A percentile compares a stretch with the other conserved stretches of the same genome.
These are phyloP conservation scores for Acleris holmiana DNA, from an alignment of 2,888 invertebrate species.

Conservation along the genomic window DNA sequence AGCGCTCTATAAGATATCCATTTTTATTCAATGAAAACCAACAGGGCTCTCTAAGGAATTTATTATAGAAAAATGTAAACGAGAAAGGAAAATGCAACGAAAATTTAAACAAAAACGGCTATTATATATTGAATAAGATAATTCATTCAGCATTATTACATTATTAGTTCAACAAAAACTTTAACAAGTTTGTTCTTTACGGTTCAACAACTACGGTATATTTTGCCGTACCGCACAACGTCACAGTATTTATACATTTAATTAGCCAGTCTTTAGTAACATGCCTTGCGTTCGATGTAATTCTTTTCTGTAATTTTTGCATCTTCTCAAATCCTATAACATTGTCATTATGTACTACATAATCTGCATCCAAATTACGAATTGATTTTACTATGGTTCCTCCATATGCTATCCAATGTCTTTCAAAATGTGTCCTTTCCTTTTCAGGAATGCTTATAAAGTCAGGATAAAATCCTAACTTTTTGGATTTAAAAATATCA, in stretches of 20 bases:
- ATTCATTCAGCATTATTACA: slow-evolving; percentile 8
- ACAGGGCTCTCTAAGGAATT: slow-evolving; percentile 22
- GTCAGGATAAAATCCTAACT: slow-evolving; percentile 75
- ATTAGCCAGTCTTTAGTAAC: slow-evolving; percentile 71
- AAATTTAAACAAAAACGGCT: slow-evolving; percentile 18
- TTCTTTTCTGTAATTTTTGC: slow-evolving; percentile 58
- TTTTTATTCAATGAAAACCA: slow-evolving; percentile 34
- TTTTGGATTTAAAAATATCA: slow-evolving; percentile 63
- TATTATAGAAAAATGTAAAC: slow-evolving; percentile 6
- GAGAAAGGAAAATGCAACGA: neutral
- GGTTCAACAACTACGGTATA: slow-evolving; percentile 63
- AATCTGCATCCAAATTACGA: slow-evolving; percentile 64
- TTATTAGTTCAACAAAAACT: slow-evolving; percentile 14
- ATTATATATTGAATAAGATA: slow-evolving; percentile 19
- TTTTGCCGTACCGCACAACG: slow-evolving; percentile 60
- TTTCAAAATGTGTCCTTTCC: slow-evolving; percentile 67
- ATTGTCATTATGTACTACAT: slow-evolving; percentile 63
- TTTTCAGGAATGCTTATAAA: slow-evolving; percentile 70
- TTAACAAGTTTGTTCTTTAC: slow-evolving; percentile 35
- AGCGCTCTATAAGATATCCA: slow-evolving; percentile 33
- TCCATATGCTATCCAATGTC: slow-evolving; percentile 87
- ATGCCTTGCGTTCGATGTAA: slow-evolving; percentile 59
- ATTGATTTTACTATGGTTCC: slow-evolving; percentile 75
- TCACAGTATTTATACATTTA: slow-evolving; percentile 66
- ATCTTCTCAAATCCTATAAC: slow-evolving; percentile 58